Base-by-base conservation (phyloP, 92 coral and sea anemone species). In the Actinernus sp. region DNA sequence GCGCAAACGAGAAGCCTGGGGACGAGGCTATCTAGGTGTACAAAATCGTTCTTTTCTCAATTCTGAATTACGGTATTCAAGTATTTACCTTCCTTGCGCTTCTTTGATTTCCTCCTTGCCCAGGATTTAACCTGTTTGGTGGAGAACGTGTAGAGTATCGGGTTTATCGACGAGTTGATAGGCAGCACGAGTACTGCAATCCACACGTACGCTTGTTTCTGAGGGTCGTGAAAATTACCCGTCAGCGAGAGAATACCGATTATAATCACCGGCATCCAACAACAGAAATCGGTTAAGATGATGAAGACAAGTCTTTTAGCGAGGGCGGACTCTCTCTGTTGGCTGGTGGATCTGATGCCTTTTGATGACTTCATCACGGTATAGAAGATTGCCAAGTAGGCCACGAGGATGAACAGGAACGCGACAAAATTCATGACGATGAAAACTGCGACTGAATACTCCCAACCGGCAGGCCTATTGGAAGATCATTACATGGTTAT, bases 391-490 rank as follows among this genome's bases (percentile, higher is more conserved):
- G 76, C 39, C 10, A 65, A 49, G 78, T 82, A 82, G 13, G 88
- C 88, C 16, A 58, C 17, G 4, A 82, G 41, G 47, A 82, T 82
- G 58, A 74, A 82, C 40, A 65, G 53, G 45, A 82, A 82, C 8
- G 88, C 76, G 11, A 65, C 45, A 41, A 71, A 79, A 66, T 79
- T 79, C 11, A 85, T 19, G 0, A 30, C 68, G 2, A 85, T 76
- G 63, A 79, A 85, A 45, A 85, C 64, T n/a, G 63, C 49, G 10
- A 66, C 78, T 0, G 92, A 58, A 27, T 82, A 82, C 38, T 82
- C 83, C 88, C 88, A 82, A 26, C 88, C 88, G 7, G 83, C 83
- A 16, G 82, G 83, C 20, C 65, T 68, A 5, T 68, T n/a, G n/a
- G n/a, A n/a, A n/a, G n/a, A n/a, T n/a, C n/a, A n/a, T n/a, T n/a